Evolutionary conservation across 2,797 vertebrate genomes (phyloP), one percentile per base, ranked within the genome.

Genomic region (Sebastes itinus): DNA sequence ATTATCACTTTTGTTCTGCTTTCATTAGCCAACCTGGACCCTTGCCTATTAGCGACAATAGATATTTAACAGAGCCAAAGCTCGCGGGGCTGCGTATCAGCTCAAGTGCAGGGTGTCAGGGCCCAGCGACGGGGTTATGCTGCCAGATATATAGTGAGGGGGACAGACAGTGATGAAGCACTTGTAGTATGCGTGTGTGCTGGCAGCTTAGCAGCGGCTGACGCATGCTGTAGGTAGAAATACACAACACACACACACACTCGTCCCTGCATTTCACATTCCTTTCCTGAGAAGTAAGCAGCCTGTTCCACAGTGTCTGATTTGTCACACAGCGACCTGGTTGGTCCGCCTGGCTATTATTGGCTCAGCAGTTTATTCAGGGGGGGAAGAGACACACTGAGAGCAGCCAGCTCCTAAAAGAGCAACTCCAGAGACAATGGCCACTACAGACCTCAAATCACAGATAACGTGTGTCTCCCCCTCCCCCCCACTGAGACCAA

Each of bases 291-390:
- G 74, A 92, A 92, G 91, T 92, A 85, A 92, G 88, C 87, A 73
- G 85, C 88, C 88, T 80, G 85, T 91, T 92, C 84, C 83, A 84
- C 88, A 85, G 82, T 72, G 80, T 88, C 90, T 85, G 86, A 93
- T 92, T 88, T 58, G 90, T 92, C 90, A 92, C 90, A 87, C 88
- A 67, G 78, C 65, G 77, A 88, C 87, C 90, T 84, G 91, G 66
- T 90, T 83, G 91, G 80, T 89, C 86, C 49, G 77, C 82, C 55
- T 42, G 82, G 89, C 89, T 95, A 95, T 95, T 94, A 94, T 93
- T 93, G 92, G 92, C 89, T 78, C 84, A 27, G 77, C 71, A 82
- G 84, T 90, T 92, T 88, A 87, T 91, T 90, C 55, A 60, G 25
- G 64, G 78, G 49, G n/a, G 35, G 64, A 18, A 56, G 18, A 38